Evolutionary conservation across 2,113 vertebrate genomes (phyloP).

Genomic region (Atherinomorus stipes): DNA sequence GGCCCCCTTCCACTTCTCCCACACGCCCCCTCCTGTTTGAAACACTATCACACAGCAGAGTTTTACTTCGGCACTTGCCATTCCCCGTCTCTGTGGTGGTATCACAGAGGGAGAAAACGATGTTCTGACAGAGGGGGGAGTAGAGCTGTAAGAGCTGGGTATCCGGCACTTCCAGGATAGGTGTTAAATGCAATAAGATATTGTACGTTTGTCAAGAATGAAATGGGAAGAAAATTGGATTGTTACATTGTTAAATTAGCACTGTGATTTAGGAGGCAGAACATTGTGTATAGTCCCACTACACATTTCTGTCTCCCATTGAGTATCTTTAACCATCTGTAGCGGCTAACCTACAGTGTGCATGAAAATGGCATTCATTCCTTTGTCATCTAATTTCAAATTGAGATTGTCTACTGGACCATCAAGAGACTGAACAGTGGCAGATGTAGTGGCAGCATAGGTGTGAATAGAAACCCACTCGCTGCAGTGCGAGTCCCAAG

Average conservation of each 20-base stretch:
- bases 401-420: conserved; percentile 75
- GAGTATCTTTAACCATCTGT: conserved; percentile 81
- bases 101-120: conserved; percentile 66
- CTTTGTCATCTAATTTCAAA: conserved; percentile 78
- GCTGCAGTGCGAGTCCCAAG: conserved; percentile 70
- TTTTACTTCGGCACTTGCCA: conserved; percentile 73
- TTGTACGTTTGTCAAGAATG: conserved; percentile 68
- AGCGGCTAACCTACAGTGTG: conserved; percentile 72
- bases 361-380: conserved; percentile 74
- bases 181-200: conserved; percentile 83
- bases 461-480: conserved; percentile 76
- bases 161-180: conserved; percentile 79
- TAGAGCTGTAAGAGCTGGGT: conserved; percentile 64
- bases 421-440: conserved; percentile 75
- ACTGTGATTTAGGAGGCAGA: conserved; percentile 69
- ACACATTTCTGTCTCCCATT: conserved; percentile 70
- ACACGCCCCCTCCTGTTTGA: conserved; percentile 71
- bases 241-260: conserved; percentile 79
- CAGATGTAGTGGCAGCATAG: conserved; percentile 75
- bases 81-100: conserved; percentile 65
- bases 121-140: conserved; percentile 66
- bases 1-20: conserved; percentile 68
- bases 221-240: conserved; percentile 61
- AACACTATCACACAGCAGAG: conserved; percentile 81
- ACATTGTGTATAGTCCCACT: conserved; percentile 69